Conservation (phyloP, 2,113 vertebrate genomes). For the Anolis carolinensis region DNA sequence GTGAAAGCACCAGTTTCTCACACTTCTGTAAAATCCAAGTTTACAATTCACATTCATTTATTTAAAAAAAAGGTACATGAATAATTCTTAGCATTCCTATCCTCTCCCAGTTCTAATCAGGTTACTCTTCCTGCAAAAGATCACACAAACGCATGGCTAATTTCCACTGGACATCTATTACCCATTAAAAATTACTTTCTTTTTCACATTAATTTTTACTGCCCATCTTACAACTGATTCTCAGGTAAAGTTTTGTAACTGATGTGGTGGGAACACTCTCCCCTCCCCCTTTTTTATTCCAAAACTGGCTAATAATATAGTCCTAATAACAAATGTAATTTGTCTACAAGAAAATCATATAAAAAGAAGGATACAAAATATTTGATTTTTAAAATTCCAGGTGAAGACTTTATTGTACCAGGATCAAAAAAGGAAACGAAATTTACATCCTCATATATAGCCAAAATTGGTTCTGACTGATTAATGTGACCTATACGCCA, state of each 20-base stretch:
- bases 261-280: background rate
- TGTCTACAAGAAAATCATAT: no score
- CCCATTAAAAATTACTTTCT: background rate
- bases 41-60: constrained; percentile 22
- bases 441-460: no score
- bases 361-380: no score
- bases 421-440: no score
- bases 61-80: background rate
- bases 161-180: background rate
- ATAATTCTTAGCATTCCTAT: constrained; percentile 7
- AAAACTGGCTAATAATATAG: background rate
- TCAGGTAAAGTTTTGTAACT: background rate
- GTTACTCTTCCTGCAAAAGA: fast-evolving
- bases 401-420: no score
- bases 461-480: no score
- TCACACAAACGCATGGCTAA: background rate
- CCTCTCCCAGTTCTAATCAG: background rate
- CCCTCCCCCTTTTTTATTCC: background rate
- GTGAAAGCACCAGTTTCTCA: constrained; percentile 90
- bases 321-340: background rate
- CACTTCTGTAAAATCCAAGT: constrained; percentile 85
- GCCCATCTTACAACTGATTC: background rate
- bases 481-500: no score
- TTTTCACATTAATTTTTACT: background rate
- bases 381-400: no score